Conservation (phyloP, 2,888 invertebrate genomes). For the Drosophila greeni region DNA sequence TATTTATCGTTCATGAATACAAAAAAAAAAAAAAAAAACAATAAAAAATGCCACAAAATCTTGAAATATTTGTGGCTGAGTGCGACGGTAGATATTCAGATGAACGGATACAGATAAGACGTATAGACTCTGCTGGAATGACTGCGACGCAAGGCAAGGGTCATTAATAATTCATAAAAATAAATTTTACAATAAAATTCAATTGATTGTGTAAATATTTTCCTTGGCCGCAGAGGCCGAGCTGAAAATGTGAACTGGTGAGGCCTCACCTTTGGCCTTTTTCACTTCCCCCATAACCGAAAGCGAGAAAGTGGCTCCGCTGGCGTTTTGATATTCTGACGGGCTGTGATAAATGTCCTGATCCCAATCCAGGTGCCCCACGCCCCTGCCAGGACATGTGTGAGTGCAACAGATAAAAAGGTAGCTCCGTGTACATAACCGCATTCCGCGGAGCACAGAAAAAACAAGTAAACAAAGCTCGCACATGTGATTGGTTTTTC, state of each 20-base stretch:
- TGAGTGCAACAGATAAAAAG: constrained; percentile 47
- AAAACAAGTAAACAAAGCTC: constrained; percentile 9
- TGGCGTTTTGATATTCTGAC: constrained; percentile 46
- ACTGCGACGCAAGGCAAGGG: constrained; percentile 32
- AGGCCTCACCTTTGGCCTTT: constrained; percentile 22
- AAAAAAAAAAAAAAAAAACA: constrained; percentile 21
- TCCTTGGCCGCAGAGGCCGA: constrained; percentile 40
- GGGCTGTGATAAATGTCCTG: constrained; percentile 61
- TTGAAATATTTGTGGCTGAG: constrained; percentile 45
- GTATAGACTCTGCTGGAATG: constrained; percentile 14
- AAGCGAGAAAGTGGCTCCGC: constrained; percentile 23
- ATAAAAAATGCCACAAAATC: constrained; percentile 43
- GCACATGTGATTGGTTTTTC: constrained; percentile 34
- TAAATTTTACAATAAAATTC: constrained; percentile 66
- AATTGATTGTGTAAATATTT: constrained; percentile 73
- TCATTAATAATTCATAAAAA: constrained; percentile 71
- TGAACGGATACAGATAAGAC: constrained; percentile 48
- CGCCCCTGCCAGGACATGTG: neutral
- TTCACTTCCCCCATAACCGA: constrained; percentile 14
- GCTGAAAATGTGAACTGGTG: constrained; percentile 8
- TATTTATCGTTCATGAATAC: constrained; percentile 5
- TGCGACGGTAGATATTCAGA: constrained; percentile 32
- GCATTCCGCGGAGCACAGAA: constrained; percentile 7
- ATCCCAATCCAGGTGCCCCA: constrained; percentile 13
- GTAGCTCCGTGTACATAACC: constrained; percentile 10